Evolutionary conservation across 2,888 invertebrate species (phyloP).

Genomic region (Cotesia congregata): DNA sequence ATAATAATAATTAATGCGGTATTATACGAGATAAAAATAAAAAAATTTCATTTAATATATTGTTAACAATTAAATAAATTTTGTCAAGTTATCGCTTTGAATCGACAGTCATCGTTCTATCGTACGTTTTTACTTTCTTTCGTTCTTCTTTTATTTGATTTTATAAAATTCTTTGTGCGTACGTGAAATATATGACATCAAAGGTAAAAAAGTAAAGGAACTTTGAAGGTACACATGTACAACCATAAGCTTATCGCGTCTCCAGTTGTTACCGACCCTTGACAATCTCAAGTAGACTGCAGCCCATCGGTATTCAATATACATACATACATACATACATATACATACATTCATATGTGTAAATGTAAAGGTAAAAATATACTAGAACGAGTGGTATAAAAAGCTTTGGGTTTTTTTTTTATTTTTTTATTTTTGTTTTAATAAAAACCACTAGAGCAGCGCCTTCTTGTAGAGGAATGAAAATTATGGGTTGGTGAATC

Average conservation of each 20-base stretch:
- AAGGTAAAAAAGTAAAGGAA: constrained; percentile 26
- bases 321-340: not conserved
- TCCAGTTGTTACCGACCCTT: constrained; percentile 19
- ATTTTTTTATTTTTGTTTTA: not conserved
- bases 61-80: not conserved
- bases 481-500: constrained; percentile 12
- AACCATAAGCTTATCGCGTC: constrained; percentile 25
- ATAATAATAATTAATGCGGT: not conserved
- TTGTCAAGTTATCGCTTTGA: not conserved
- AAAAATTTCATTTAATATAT: too few species aligned
- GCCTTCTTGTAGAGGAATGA: not conserved
- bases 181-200: constrained; percentile 33
- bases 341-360: not conserved
- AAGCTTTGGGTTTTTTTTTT: not conserved
- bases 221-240: constrained; percentile 33
- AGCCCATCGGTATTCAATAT: constrained; percentile 7
- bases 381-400: not conserved
- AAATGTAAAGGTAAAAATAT: constrained; percentile 5
- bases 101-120: not conserved
- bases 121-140: too few species aligned
- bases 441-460: constrained; percentile 23
- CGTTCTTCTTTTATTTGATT: constrained; percentile 32
- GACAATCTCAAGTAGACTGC: constrained; percentile 21
- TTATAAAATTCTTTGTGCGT: constrained; percentile 34
- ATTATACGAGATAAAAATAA: not conserved